Conservation (phyloP, 1,140 invertebrate species). For the Bursaphelenchus mucronatus region DNA sequence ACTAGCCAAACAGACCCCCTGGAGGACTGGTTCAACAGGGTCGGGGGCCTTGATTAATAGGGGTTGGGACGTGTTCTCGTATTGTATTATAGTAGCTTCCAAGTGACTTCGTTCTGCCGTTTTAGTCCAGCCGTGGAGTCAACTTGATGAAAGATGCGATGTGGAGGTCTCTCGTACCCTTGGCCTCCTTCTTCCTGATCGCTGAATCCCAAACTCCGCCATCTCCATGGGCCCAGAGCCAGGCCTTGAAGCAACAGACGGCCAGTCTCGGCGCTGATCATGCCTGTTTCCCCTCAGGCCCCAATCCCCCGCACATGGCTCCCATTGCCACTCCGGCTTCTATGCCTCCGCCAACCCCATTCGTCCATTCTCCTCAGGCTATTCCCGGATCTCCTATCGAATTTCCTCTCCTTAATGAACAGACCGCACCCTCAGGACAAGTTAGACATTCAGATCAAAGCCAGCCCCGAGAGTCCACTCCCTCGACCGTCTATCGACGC, state of each 20-base stretch:
- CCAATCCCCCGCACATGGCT: background rate
- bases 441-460: constrained; percentile 1
- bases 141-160: too few species aligned
- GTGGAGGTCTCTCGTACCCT: too few species aligned
- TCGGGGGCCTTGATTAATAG: too few species aligned
- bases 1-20: too few species aligned
- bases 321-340: constrained; percentile 18
- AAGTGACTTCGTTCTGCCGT: too few species aligned
- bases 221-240: constrained; percentile 10
- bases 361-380: constrained; percentile 6
- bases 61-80: too few species aligned
- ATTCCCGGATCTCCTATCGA: constrained; percentile 15
- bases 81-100: too few species aligned
- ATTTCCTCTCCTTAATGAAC: constrained; percentile 18
- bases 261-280: background rate
- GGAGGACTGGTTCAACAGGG: too few species aligned
- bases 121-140: too few species aligned
- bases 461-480: background rate
- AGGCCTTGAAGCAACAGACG: constrained; percentile 5
- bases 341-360: constrained; percentile 17
- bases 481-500: constrained; percentile 11
- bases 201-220: background rate
- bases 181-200: too few species aligned
- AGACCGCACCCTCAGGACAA: constrained; percentile 4
- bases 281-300: constrained; percentile 5